A percentile compares a stretch with the other conserved stretches of the same genome.
Conservation (phyloP, 53 echinoderm and acorn worm species). For the Arbacia lixula region DNA sequence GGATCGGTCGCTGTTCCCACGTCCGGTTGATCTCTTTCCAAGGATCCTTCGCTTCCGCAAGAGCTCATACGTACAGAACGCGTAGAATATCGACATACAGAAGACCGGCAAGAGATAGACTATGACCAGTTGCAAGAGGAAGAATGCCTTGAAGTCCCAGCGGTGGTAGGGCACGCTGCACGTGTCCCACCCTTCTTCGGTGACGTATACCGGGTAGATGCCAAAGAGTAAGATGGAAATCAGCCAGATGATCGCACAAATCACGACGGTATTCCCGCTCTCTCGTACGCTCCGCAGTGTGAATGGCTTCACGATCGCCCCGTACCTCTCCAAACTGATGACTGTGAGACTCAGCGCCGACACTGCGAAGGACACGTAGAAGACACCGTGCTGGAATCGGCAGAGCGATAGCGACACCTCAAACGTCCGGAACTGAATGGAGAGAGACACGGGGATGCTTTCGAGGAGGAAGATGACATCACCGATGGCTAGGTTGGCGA, state of each 20-base stretch:
- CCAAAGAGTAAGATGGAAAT: conserved; percentile 30
- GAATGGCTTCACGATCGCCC: conserved; percentile 48
- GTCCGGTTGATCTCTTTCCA: background rate
- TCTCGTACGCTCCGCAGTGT: conserved; percentile 36
- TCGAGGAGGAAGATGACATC: conserved; percentile 26
- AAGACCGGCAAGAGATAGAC: conserved; percentile 27
- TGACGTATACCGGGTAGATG: conserved; percentile 15
- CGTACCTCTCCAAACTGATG: conserved; percentile 43
- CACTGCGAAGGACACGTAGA: conserved; percentile 50
- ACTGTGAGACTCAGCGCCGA: conserved; percentile 39
- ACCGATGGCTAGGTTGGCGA: conserved; percentile 21
- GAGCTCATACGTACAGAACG: conserved; percentile 37
- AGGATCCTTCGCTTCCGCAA: conserved; percentile 36
- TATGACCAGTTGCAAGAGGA: conserved; percentile 23
- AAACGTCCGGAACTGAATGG: background rate
- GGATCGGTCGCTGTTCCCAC: conserved; percentile 38
- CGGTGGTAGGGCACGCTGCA: conserved; percentile 9
- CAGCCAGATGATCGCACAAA: conserved; percentile 28
- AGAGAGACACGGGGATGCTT: background rate
- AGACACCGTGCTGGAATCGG: conserved; percentile 36
- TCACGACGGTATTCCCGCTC: conserved; percentile 21
- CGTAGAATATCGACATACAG: conserved; percentile 44
- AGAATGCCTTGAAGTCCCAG: conserved; percentile 9
- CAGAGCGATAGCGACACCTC: background rate
- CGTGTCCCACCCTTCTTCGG: background rate